Conservation (phyloP, 2,888 invertebrate species). For the Drosophila birchii region DNA sequence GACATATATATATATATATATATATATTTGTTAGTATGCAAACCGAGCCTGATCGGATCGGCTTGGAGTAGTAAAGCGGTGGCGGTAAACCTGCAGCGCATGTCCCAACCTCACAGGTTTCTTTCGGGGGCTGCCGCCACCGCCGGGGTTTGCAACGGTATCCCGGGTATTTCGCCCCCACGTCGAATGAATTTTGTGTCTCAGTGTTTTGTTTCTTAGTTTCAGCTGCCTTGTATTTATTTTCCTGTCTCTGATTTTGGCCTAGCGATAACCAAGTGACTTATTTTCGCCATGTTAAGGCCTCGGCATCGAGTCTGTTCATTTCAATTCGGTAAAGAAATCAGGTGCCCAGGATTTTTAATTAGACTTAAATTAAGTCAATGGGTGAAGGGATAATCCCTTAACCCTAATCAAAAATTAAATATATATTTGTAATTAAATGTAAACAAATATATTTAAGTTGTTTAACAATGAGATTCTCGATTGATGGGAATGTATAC, state of each 20-base stretch:
- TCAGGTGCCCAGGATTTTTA: conserved; percentile 11
- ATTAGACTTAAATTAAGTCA: background rate
- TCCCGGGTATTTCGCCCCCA: conserved; percentile 47
- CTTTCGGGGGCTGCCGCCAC: too few species aligned
- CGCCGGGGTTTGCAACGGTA: background rate
- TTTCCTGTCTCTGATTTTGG: conserved; percentile 47
- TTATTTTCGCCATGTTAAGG: conserved; percentile 45
- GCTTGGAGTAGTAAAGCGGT: background rate
- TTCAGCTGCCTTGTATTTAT: conserved; percentile 5
- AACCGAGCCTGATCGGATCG: conserved; percentile 38
- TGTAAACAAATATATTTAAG: too few species aligned
- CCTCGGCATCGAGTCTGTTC: conserved; percentile 4
- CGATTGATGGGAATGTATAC: too few species aligned
- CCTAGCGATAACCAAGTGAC: conserved; percentile 64
- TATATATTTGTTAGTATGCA: conserved; percentile 46
- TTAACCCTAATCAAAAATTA: too few species aligned
- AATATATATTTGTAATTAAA: background rate
- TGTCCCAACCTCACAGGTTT: conserved; percentile 50
- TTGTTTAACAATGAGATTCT: too few species aligned
- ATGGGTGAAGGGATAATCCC: background rate
- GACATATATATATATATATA: background rate
- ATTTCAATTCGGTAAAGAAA: background rate
- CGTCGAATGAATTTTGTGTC: conserved; percentile 39
- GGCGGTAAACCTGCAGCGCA: conserved; percentile 50
- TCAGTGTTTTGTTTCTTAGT: conserved; percentile 22